Evolutionary conservation across 2,888 invertebrate species (phyloP), one percentile per base, ranked within the genome.

Genomic region (Apocheima hispidaria): DNA sequence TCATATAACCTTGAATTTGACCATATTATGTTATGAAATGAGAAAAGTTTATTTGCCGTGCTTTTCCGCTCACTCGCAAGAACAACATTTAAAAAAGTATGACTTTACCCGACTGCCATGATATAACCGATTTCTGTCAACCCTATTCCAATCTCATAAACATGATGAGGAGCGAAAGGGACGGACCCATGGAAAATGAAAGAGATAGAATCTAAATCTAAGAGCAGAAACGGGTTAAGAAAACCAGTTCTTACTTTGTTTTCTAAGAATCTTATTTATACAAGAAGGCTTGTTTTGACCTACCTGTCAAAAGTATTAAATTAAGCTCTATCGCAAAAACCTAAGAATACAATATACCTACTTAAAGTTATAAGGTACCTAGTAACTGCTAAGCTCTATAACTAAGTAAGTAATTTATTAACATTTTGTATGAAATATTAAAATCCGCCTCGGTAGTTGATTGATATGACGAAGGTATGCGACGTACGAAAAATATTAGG

Each of bases 171-270:
- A 50, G 53, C 28, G 59, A 63, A 63, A 54, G 41, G 40, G 62
- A 65, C 52, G 61, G 51, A 33, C 36, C 14, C 43, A 53, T 63
- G 51, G 63, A 50, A 64, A 53, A 58, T 46, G 60, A 68, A 60
- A 60, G 69, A 66, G 68, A 70, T 38, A 51, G 65, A 61, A 59
- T 61, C 52, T 53, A 56, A 56, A 60, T 51, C 60, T 49, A 36
- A 40, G 51, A 60, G 55, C 28, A 40, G 46, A 46, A 58, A 28
- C 53, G 53, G 41, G 53, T 28, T 23, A 33, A 21, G 46, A 30
- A 50, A 61, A 62, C 61, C 61, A 41, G 61, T 62, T 56, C 38
- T 41, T 48, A 35, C 44, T 56, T 61, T 61, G 60, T 62, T 62
- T 62, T 62, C 35, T 12, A 54, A 49, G 59, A 48, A 30, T 38